Evolutionary conservation across 2,113 vertebrate species (phyloP).

Genomic region (Turdus rufiventris): DNA sequence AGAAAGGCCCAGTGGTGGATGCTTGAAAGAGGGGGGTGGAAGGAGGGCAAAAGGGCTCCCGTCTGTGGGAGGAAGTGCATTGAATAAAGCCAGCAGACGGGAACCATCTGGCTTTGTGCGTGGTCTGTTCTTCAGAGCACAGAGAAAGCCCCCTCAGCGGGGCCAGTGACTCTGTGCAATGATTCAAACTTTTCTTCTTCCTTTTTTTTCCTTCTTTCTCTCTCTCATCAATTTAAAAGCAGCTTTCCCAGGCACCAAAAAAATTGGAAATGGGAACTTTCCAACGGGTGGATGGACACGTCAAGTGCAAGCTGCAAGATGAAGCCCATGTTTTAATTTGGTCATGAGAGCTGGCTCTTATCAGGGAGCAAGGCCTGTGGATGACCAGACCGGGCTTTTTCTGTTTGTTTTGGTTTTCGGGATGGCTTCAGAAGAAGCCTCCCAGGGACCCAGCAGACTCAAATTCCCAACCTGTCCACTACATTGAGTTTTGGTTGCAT

Average conservation of each 20-base stretch:
- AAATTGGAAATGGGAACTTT: background rate
- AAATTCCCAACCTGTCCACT: background rate
- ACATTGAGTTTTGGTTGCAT: accelerated
- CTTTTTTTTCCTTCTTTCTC: background rate
- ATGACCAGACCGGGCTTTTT: background rate
- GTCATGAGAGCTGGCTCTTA: background rate
- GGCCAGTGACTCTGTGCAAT: slow-evolving; percentile 68
- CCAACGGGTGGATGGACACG: accelerated
- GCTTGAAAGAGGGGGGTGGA: slow-evolving; percentile 52
- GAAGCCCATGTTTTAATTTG: background rate
- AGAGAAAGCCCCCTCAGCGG: slow-evolving; percentile 70
- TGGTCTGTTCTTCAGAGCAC: slow-evolving; percentile 77
- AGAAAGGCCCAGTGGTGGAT: slow-evolving; percentile 80
- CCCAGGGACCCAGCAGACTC: background rate
- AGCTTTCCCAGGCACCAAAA: slow-evolving; percentile 65
- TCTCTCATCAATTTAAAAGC: slow-evolving; percentile 31
- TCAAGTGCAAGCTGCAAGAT: background rate
- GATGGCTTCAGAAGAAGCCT: background rate
- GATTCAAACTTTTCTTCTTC: slow-evolving; percentile 61
- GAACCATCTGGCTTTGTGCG: slow-evolving; percentile 93
- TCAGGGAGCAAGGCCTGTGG: background rate
- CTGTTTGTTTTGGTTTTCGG: background rate
- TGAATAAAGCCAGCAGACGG: slow-evolving; percentile 93
- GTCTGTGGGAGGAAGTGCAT: slow-evolving; percentile 88
- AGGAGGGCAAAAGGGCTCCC: slow-evolving; percentile 72